Conservation (phyloP, 2,797 vertebrate genomes). For the Emys orbicularis region DNA sequence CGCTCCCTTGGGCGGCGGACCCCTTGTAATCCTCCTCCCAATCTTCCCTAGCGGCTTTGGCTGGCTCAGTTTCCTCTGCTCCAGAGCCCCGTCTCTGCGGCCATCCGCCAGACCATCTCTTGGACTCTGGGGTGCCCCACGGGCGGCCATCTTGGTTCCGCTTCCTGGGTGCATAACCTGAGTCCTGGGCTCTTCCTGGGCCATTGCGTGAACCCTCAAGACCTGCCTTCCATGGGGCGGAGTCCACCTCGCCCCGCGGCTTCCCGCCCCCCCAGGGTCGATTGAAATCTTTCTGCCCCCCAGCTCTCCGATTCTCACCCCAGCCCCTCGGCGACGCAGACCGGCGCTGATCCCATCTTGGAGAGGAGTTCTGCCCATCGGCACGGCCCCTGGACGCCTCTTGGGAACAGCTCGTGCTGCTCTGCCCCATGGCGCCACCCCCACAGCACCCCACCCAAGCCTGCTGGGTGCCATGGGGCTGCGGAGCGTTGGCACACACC, state of each 20-base stretch:
- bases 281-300: neutral
- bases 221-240: neutral
- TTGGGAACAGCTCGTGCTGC: neutral
- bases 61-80: neutral
- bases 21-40: conserved; percentile 17
- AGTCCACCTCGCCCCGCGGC: neutral
- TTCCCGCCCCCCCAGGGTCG: neutral
- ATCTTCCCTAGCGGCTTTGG: neutral
- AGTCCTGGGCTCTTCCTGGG: neutral
- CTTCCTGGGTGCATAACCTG: neutral
- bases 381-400: too few species aligned
- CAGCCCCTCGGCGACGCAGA: neutral
- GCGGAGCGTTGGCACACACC: rapidly evolving
- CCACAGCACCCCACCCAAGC: neutral
- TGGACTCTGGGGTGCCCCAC: neutral
- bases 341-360: neutral
- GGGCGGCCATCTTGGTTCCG: neutral
- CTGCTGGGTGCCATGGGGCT: neutral
- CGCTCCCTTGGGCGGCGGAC: neutral
- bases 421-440: neutral
- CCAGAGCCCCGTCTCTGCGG: neutral
- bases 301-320: neutral
- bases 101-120: neutral
- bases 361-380: neutral
- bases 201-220: neutral